Evolutionary conservation across 1,140 invertebrate genomes (phyloP), one percentile per base, ranked within the genome.

Genomic region (Melitaea cinxia): DNA sequence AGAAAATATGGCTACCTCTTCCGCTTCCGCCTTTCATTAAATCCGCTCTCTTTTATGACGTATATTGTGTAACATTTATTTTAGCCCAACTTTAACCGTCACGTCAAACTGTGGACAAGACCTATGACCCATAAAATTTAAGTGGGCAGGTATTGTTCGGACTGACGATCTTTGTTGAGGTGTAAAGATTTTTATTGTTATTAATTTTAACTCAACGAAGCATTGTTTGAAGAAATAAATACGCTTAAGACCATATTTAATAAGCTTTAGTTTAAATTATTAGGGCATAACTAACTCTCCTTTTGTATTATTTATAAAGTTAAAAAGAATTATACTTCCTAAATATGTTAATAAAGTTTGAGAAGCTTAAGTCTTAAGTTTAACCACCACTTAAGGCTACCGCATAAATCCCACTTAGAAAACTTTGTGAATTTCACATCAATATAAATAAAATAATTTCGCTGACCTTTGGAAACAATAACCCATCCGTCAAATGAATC

Each of bases 71-170:
- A 64, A 64, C 53, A 37, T 57, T 50, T 56, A 28, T 65, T 65
- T 52, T 56, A 52, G 39, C 52, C 10, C 5, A 56, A 23, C 35
- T 23, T 24, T 33, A 50, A 49, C 30, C 42, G 39, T 57, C 62
- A 52, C 53, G 55, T 59, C 50, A 64, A 52, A 21, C 58, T 10
- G 30, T 56, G 37, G 52, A 66, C 56, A n/a, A 55, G 57, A 37
- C 57, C 64, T 60, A 50, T 66, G 60, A 66, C 57, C 64, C 64
- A 57, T 66, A 47, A 66, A 53, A 60, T 60, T 66, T 26, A 55
- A 66, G 64, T 66, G 57, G 57, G 47, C 57, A 53, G 64, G 59
- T 60, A 60, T 60, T 30, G 49, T 45, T 42, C 17, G 39, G 17
- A 49, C 39, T 58, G 50, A 45, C 23, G 0, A 33, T 33, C 54